phyloP scores from a whole-genome alignment of 2,888 invertebrate species.

The Cheilosia impressa region DNA sequence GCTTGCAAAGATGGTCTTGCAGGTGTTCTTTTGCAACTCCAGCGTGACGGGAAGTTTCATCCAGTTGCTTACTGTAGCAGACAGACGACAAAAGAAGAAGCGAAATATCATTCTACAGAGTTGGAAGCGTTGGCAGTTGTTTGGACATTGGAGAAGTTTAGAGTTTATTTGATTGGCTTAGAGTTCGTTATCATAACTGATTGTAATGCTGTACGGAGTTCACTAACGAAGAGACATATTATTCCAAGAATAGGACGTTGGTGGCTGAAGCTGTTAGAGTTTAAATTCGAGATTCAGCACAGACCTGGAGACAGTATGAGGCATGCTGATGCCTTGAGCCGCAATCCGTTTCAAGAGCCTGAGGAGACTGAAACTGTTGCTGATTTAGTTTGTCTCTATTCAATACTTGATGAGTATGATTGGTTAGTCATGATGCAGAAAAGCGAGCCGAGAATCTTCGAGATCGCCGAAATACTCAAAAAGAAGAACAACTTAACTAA shows the following conservation, averaged over 20 bases:
- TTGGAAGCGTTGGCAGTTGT: conserved; percentile 79
- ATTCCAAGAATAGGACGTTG: too few species aligned
- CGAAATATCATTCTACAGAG: conserved; percentile 77
- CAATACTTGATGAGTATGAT: too few species aligned
- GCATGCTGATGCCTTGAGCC: too few species aligned
- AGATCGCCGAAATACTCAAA: neutral
- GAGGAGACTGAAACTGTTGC: too few species aligned
- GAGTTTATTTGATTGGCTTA: conserved; percentile 77
- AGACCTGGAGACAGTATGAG: too few species aligned
- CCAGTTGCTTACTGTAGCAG: conserved; percentile 76
- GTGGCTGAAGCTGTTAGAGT: too few species aligned
- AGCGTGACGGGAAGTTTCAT: conserved; percentile 31
- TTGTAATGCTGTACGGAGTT: too few species aligned
- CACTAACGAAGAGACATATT: too few species aligned
- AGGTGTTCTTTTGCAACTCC: conserved; percentile 77
- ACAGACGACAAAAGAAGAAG: conserved; percentile 76
- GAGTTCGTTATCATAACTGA: too few species aligned
- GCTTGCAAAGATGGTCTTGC: conserved; percentile 77
- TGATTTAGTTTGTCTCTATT: too few species aligned
- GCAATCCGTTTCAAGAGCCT: too few species aligned
- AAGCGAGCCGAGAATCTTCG: neutral
- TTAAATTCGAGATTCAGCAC: too few species aligned
- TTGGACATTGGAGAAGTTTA: conserved; percentile 78
- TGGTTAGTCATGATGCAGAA: neutral
- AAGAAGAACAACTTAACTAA: conserved; percentile 53